Percentiles rank a stretch among this genome's conserved stretches.
phyloP scores from a whole-genome alignment of 2,888 invertebrate species.

The Dryococelus australis region DNA sequence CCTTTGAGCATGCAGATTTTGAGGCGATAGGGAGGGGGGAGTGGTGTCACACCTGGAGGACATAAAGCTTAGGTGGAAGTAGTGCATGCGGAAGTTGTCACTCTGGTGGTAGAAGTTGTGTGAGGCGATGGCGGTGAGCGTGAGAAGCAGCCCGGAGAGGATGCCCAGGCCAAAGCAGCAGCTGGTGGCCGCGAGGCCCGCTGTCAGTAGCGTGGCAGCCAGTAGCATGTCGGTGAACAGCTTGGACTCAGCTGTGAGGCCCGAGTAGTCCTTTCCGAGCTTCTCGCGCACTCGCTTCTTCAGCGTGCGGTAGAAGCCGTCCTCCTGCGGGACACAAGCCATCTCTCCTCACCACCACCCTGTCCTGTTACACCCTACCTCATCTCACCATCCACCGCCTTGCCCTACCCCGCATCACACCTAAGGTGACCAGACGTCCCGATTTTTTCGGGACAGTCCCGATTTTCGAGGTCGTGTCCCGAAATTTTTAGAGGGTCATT shows the following conservation, averaged over 20 bases:
- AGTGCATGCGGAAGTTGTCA: conserved; percentile 80
- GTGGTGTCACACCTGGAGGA: conserved; percentile 65
- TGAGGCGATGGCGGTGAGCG: conserved; percentile 59
- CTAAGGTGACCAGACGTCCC: too few relatives aligned
- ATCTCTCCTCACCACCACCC: too few relatives aligned
- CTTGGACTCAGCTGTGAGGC: conserved; percentile 24
- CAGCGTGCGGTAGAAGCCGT: conserved; percentile 67
- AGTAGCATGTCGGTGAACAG: conserved; percentile 55
- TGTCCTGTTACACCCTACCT: too few relatives aligned
- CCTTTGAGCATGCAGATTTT: too few relatives aligned
- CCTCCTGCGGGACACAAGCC: too few relatives aligned
- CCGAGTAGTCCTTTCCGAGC: background rate
- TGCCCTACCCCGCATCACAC: too few relatives aligned
- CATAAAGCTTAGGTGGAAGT: conserved; percentile 74
- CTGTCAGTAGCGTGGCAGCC: conserved; percentile 55
- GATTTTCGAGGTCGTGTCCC: too few relatives aligned
- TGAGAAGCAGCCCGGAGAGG: conserved; percentile 61
- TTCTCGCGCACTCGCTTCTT: conserved; percentile 35
- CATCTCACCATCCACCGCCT: too few relatives aligned
- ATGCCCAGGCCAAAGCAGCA: conserved; percentile 55
- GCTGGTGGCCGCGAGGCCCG: conserved; percentile 49
- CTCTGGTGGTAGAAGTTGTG: conserved; percentile 82
- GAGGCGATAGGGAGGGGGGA: too few relatives aligned
- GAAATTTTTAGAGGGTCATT: too few relatives aligned
- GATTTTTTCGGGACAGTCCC: too few relatives aligned